phyloP scores from a whole-genome alignment of 2,113 vertebrate species.

The Rallus limicola region DNA sequence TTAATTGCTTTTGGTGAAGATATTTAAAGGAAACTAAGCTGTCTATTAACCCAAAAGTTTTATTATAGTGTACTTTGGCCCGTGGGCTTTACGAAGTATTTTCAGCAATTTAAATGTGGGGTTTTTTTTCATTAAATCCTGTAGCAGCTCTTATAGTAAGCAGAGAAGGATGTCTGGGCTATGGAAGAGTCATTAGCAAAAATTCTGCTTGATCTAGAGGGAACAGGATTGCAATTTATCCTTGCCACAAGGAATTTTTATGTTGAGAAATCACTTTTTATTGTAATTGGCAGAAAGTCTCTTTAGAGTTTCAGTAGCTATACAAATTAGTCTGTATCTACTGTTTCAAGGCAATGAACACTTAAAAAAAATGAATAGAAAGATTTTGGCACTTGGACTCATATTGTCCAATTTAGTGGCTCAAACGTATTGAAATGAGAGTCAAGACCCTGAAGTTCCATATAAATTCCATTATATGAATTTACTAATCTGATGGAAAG shows the following conservation, averaged over 20 bases:
- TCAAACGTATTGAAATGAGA: background rate
- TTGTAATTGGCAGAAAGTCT: background rate
- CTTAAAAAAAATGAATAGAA: background rate
- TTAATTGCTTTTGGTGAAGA: background rate
- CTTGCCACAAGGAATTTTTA: background rate
- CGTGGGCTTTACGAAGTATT: background rate
- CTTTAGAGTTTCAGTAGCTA: background rate
- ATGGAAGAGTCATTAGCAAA: constrained; percentile 4
- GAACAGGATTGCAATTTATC: background rate
- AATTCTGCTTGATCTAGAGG: background rate
- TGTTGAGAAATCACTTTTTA: background rate
- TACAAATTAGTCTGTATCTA: background rate
- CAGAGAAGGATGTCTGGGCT: background rate
- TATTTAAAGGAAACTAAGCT: background rate
- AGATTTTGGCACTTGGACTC: background rate
- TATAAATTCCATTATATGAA: background rate
- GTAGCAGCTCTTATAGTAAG: background rate
- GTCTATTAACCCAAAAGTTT: background rate
- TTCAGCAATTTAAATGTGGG: background rate
- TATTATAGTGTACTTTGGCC: background rate
- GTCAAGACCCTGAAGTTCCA: background rate
- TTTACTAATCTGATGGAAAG: background rate
- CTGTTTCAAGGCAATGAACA: background rate
- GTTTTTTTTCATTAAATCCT: background rate
- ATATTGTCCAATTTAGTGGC: background rate